Percentiles rank a stretch among this genome's conserved stretches.
Conservation (phyloP, 2,888 invertebrate species). For the Drosophila vallismaia region DNA sequence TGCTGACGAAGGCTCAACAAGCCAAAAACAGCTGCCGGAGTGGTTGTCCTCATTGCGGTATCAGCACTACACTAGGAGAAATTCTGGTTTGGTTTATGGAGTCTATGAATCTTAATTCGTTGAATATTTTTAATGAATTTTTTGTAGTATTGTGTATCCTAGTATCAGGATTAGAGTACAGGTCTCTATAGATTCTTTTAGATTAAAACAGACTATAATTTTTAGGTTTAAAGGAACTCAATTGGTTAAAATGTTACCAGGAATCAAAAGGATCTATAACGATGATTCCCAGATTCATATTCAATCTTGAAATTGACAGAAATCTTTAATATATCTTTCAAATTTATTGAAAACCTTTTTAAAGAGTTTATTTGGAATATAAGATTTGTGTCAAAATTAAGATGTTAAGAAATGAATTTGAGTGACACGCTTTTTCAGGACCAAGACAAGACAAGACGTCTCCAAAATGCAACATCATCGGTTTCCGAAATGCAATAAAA, state of each 20-base stretch:
- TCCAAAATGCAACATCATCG: not conserved
- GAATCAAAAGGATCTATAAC: not conserved
- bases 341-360: not conserved
- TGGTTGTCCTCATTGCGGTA: slow-evolving; percentile 9
- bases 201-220: no score
- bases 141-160: no score
- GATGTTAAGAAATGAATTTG: not conserved
- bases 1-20: slow-evolving; percentile 29
- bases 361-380: not conserved
- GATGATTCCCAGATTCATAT: not conserved
- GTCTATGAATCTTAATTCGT: no score
- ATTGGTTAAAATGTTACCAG: no score
- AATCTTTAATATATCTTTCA: not conserved
- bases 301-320: not conserved
- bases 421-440: not conserved
- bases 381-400: not conserved
- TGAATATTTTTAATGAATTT: no score
- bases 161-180: no score
- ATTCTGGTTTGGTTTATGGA: not conserved
- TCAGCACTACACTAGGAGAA: not conserved
- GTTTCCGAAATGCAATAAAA: not conserved
- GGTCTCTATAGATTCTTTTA: no score
- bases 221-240: no score
- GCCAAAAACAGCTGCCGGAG: slow-evolving; percentile 41
- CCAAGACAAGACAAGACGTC: not conserved